Evolutionary conservation across 1,140 invertebrate genomes (phyloP).

Genomic region (Xylocopa sonorina): DNA sequence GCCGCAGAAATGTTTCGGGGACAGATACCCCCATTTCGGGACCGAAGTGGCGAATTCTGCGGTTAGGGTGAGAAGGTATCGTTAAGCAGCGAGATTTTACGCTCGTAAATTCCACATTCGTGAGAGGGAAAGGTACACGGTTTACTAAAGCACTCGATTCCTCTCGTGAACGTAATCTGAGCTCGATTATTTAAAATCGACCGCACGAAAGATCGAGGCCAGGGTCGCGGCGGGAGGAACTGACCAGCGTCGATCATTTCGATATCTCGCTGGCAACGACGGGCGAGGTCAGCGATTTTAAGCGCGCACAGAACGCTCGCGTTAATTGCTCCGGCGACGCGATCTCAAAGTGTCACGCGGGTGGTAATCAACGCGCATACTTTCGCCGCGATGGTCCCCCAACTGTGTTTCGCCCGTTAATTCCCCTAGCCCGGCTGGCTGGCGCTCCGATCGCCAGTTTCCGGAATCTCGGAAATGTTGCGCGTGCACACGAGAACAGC

Average conservation of each 20-base stretch:
- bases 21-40: background rate
- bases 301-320: too few species aligned
- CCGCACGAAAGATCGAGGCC: slow-evolving; percentile 66
- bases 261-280: slow-evolving; percentile 51
- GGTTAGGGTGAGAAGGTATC: too few species aligned
- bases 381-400: background rate
- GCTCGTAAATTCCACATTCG: too few species aligned
- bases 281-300: slow-evolving; percentile 36
- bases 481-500: slow-evolving; percentile 42
- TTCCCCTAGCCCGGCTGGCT: slow-evolving; percentile 41
- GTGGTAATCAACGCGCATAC: too few species aligned
- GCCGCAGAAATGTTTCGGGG: slow-evolving; percentile 9
- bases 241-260: slow-evolving; percentile 69
- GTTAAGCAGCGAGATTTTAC: too few species aligned
- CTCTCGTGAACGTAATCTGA: slow-evolving; percentile 61
- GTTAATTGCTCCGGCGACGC: too few species aligned
- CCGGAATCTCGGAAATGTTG: slow-evolving; percentile 53
- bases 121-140: too few species aligned
- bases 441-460: slow-evolving; percentile 38
- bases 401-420: slow-evolving; percentile 48
- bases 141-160: slow-evolving; percentile 62
- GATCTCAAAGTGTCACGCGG: too few species aligned
- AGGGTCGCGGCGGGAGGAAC: slow-evolving; percentile 58
- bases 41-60: background rate
- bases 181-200: slow-evolving; percentile 68